Evolutionary conservation across 2,797 vertebrate genomes (phyloP), one percentile per base, ranked within the genome.

Genomic region (Aeoliscus strigatus): DNA sequence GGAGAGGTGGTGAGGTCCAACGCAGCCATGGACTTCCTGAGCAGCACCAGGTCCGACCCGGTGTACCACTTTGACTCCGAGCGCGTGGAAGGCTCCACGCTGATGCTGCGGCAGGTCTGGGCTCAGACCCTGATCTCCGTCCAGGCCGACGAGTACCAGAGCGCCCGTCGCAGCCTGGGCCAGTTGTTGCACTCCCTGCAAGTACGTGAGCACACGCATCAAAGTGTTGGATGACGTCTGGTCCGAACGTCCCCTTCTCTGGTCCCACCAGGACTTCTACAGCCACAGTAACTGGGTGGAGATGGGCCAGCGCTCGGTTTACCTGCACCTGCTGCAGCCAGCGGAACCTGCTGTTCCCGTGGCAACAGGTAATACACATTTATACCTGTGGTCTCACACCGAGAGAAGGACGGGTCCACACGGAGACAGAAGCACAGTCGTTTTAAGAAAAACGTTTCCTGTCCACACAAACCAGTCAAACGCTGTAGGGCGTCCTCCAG

Each of bases 221-320:
- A n/a, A n/a, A n/a, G n/a, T n/a, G n/a, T n/a, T n/a, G n/a, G n/a
- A n/a, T n/a, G n/a, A n/a, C n/a, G n/a, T n/a, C n/a, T n/a, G n/a
- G 6, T 41, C 21, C 10, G 15, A 26, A 14, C 8, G 1, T 51
- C 8, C 58, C 15, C 31, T 13, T 25, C 24, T 25, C 9, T 15
- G 4, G 14, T n/a, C 9, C 9, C 13, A 9, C 16, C 42, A 93
- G 92, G 93, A 94, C 73, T 94, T 94, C 75, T 93, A 93, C 60
- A 94, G 92, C 60, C 92, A 94, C 65, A 94, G 91, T 70, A 94
- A 92, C 80, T 93, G 92, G 92, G 90, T 93, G 28, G 92, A 94
- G 68, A 82, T 93, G 82, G 93, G 91, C 24, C 58, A 82, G 42
- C 69, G 9, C 15, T 64, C 70, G 8, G 70, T 90, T 45, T 90